Evolutionary conservation across 2,888 invertebrate genomes (phyloP), one percentile per base, ranked within the genome.

Genomic region (Unio delphinus): DNA sequence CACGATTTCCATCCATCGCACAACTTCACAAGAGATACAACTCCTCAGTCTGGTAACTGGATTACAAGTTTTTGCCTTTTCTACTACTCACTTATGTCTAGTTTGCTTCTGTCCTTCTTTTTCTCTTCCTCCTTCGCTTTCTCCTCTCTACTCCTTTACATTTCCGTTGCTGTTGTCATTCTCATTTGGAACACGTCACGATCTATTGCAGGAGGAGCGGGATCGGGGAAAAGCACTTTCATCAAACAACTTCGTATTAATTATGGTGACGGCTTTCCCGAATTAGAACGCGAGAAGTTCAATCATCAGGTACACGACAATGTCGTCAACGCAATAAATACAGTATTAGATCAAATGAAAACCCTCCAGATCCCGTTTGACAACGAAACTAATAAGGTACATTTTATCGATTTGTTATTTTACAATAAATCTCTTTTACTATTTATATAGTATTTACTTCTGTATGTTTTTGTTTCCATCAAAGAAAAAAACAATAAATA

Each of bases 211-310:
- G 88, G 88, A 59, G 83, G 86, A 8, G 83, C 86, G 20, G 83
- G 85, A 34, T 81, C 85, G 7, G 88, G 88, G 0, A 88, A 88
- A 74, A 88, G 87, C 69, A 88, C 88, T 11, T 87, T 88, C 72
- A 83, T 88, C 58, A 88, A 88, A 71, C 88, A 88, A 69, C 68
- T 88, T 17, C 81, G 86, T 4, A 79, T 88, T 26, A 83, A 86
- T 67, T 84, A 85, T 66, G 88, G 88, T 0, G 86, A 87, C 61
- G 83, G 83, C 0, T 88, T 85, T 62, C 87, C 87, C 0, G 83
- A 85, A 26, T 58, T 64, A 7, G 84, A 84, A 63, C 72, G 88
- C 15, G 70, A 73, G 17, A 73, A 75, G 55, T 85, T 81, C 57
- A 76, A 74, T 7, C 74, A 80, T 15, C 80, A 83, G 63, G 83